Evolutionary conservation across 2,888 invertebrate species (phyloP).

Genomic region (Volucella zonaria): DNA sequence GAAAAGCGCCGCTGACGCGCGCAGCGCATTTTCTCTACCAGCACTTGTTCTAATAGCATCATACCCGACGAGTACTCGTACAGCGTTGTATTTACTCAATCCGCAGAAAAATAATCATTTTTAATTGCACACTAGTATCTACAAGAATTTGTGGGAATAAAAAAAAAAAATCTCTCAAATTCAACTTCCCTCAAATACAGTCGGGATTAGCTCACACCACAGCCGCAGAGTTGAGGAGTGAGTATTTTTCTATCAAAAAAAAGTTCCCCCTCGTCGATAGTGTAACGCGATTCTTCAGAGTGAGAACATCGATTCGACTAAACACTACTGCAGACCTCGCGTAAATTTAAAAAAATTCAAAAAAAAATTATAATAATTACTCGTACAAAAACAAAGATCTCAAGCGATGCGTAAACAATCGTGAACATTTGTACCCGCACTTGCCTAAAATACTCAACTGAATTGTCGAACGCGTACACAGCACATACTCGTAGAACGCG

Average conservation of each 20-base stretch:
- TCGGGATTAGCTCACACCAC: neutral
- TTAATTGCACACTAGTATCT: no score
- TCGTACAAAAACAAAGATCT: neutral
- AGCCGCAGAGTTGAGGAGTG: slow-evolving; percentile 12
- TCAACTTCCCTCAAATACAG: slow-evolving; percentile 7
- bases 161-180: slow-evolving; percentile 17
- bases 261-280: slow-evolving; percentile 40
- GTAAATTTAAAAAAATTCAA: slow-evolving; percentile 6
- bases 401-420: slow-evolving; percentile 23
- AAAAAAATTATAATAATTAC: neutral
- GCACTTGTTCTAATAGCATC: no score
- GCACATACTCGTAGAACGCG: no score
- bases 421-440: no score
- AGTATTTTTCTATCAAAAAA: slow-evolving; percentile 1
- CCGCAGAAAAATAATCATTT: no score
- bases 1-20: no score
- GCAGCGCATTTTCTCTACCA: no score
- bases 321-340: neutral
- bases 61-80: no score
- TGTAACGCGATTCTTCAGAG: slow-evolving; percentile 40
- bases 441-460: slow-evolving; percentile 29
- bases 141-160: slow-evolving; percentile 46
- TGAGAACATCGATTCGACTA: slow-evolving; percentile 26
- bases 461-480: neutral
- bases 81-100: no score